Base-by-base conservation (phyloP, 2,888 invertebrate species). In the Tachina fera region DNA sequence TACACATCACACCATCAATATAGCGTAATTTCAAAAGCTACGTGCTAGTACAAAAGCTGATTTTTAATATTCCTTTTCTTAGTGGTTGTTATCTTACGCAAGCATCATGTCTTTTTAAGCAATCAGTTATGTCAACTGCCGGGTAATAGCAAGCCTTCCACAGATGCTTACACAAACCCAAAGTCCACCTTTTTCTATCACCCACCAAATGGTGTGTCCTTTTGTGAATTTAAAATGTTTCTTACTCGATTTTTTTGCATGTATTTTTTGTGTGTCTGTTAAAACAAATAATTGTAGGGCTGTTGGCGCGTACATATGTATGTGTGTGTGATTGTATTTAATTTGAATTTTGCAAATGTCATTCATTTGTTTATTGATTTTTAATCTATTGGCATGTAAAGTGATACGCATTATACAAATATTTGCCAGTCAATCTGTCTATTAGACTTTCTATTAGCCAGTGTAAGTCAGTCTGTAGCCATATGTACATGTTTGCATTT, bases 321-420 rank as follows among this genome's bases (percentile, higher is more conserved):
- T 51, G 49, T 60, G 19, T 45, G 39, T 49, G 31, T 51, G 39
- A 76, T 19, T 47, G 11, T 81, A 49, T 83, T 79, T 79, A 79
- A 41, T 78, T 86, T 71, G 14, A 13, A 71, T 60, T 75, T 85
- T 70, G 16, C 58, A 82, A 74, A 75, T 85, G 82, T 70, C 70
- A 79, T 82, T 70, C 70, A 79, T 82, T 85, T 82, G 71, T 77
- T 83, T 75, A 85, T 86, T 83, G 82, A 85, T 70, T 85, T 79
- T 82, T 78, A 74, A 71, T 79, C 70, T 72, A 67, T 72, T 77
- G 61, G 53, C 58, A 56, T 84, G 51, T 71, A 80, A 84, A 76
- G 22, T 71, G 79, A 81, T 83, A 78, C 83, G 77, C 72, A 77
- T 53, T 53, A 74, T 9, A 51, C 65, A 65, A 65, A 80, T 53